Conservation (phyloP, 2,888 invertebrate species). For the Ctenicera cuprea region DNA sequence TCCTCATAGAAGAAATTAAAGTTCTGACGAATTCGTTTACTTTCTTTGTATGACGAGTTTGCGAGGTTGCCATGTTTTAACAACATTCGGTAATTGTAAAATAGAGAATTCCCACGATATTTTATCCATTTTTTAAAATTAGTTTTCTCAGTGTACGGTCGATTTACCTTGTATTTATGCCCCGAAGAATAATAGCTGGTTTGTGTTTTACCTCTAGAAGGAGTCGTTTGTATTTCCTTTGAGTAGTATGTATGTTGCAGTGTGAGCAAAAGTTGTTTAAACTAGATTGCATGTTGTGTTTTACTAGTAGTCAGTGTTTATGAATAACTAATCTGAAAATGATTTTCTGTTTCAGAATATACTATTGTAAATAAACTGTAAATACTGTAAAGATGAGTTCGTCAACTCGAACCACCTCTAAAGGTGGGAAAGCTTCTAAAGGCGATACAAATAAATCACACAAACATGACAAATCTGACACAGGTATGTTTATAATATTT, state of each 20-base stretch:
- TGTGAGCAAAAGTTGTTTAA: neutral
- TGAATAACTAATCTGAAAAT: neutral
- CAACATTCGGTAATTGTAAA: constrained; percentile 40
- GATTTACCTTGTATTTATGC: constrained; percentile 12
- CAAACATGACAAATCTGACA: constrained; percentile 70
- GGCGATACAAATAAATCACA: constrained; percentile 67
- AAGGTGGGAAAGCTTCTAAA: constrained; percentile 76
- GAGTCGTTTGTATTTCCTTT: neutral
- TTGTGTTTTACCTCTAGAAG: neutral
- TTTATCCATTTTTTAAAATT: constrained; percentile 6
- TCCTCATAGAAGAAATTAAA: constrained; percentile 11
- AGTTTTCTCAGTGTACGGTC: neutral
- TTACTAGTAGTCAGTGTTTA: neutral
- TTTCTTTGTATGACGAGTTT: constrained; percentile 52
- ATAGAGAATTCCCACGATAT: constrained; percentile 19
- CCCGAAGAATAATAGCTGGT: neutral
- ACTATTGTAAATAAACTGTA: constrained; percentile 85
- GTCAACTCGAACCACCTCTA: constrained; percentile 81
- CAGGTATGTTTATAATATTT: constrained; percentile 61
- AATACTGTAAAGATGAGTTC: constrained; percentile 86
- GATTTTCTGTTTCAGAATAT: constrained; percentile 74
- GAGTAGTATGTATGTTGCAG: neutral
- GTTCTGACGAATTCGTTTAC: constrained; percentile 31
- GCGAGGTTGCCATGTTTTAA: constrained; percentile 53
- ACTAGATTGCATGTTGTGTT: neutral